phyloP scores from a whole-genome alignment of 2,797 vertebrate genomes.

The Crocidura indochinensis region DNA sequence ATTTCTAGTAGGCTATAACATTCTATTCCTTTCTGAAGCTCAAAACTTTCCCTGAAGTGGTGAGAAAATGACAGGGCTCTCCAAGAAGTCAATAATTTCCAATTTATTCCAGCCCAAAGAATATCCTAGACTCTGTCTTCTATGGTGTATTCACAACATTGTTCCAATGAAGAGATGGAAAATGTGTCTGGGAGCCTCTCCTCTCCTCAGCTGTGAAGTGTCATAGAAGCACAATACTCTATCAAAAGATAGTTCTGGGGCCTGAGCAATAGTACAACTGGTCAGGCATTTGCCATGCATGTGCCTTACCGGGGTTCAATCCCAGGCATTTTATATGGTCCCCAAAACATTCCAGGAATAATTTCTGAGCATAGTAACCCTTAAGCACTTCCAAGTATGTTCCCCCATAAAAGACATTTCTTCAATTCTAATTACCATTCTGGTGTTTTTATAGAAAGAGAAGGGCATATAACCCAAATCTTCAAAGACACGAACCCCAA shows the following conservation, averaged over 20 bases:
- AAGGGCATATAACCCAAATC: not conserved
- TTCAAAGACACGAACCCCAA: constrained; percentile 32
- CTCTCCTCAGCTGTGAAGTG: not conserved
- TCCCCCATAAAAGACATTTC: not conserved
- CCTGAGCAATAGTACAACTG: too few relatives aligned
- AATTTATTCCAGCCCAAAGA: constrained; percentile 29
- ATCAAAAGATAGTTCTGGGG: constrained; percentile 33
- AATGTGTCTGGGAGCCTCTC: not conserved
- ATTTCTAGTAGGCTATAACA: constrained; percentile 60
- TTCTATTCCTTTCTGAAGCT: constrained; percentile 66
- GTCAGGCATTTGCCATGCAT: too few relatives aligned
- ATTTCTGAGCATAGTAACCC: too few relatives aligned
- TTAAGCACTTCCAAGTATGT: too few relatives aligned
- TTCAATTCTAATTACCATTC: constrained; percentile 57
- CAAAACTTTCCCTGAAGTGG: constrained; percentile 54
- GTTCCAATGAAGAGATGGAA: constrained; percentile 20
- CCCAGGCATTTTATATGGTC: too few relatives aligned
- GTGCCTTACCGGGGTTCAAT: too few relatives aligned
- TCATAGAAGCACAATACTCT: constrained; percentile 2
- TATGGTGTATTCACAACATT: constrained; percentile 31
- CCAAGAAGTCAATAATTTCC: constrained; percentile 48
- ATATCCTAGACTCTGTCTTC: constrained; percentile 7
- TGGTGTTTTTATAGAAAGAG: constrained; percentile 31
- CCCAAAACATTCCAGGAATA: too few relatives aligned
- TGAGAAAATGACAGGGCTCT: constrained; percentile 43